Conservation (phyloP, 1,140 invertebrate genomes). For the Panagrolaimus sp. region DNA sequence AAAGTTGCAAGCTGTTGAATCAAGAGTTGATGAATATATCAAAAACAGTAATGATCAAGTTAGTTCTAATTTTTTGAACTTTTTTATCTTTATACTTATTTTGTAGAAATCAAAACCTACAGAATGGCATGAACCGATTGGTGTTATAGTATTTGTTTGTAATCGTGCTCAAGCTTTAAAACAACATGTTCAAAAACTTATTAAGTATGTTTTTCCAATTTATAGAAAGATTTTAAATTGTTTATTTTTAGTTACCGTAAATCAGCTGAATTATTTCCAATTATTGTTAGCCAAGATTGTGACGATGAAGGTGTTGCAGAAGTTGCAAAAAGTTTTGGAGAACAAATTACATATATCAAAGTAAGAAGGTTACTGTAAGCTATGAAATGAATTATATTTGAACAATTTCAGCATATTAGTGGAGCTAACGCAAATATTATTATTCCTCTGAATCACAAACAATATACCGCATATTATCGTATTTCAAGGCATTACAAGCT, state of each 20-base stretch:
- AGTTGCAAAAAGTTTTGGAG: slow-evolving; percentile 74
- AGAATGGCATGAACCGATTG: slow-evolving; percentile 62
- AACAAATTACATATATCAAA: slow-evolving; percentile 72
- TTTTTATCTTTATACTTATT: not conserved
- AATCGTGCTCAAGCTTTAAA: slow-evolving; percentile 77
- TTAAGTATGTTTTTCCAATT: slow-evolving; percentile 66
- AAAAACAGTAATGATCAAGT: not conserved
- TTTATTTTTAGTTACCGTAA: slow-evolving; percentile 65
- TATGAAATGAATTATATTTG: not conserved
- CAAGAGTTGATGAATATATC: not conserved
- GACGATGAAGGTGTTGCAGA: slow-evolving; percentile 74
- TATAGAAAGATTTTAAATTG: slow-evolving; percentile 1
- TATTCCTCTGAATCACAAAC: slow-evolving; percentile 78
- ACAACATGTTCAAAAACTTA: slow-evolving; percentile 78
- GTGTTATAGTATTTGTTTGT: slow-evolving; percentile 87
- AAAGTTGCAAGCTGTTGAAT: not conserved
- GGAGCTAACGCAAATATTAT: slow-evolving; percentile 81
- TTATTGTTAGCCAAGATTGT: slow-evolving; percentile 92
- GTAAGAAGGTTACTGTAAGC: slow-evolving; percentile 58
- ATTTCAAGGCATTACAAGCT: slow-evolving; percentile 93
- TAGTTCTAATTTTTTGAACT: not conserved
- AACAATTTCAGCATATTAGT: slow-evolving; percentile 65
- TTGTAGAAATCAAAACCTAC: not conserved
- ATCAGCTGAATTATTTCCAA: slow-evolving; percentile 79
- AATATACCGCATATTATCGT: slow-evolving; percentile 92